Conservation (phyloP, 2,113 vertebrate genomes). For the Laticauda colubrina region DNA sequence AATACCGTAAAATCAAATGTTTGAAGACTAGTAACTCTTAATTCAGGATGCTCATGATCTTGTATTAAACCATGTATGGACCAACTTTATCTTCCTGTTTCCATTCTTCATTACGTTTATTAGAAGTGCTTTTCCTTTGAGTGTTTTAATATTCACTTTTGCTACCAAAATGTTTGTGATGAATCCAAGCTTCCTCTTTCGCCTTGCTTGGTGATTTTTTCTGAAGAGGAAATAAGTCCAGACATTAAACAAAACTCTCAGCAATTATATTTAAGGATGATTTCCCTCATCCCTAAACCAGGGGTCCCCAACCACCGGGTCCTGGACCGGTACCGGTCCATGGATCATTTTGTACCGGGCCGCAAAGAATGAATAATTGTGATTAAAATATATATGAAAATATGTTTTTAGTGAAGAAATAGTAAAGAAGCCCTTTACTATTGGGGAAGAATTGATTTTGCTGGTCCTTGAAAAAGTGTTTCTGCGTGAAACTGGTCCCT, state of each 20-base stretch:
- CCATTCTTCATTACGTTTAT: not conserved
- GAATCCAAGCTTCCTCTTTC: not conserved
- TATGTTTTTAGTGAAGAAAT: no score
- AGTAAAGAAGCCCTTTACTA: no score
- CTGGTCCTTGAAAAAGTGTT: no score
- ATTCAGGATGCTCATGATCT: not conserved
- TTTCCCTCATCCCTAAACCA: not conserved
- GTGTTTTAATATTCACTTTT: not conserved
- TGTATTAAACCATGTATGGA: not conserved
- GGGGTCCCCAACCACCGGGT: no score
- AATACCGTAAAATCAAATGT: not conserved
- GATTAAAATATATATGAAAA: no score
- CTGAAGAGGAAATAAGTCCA: not conserved
- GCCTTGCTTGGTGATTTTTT: not conserved
- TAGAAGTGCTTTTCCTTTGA: not conserved
- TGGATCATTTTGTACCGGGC: no score
- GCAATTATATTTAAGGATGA: not conserved
- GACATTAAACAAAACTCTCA: not conserved
- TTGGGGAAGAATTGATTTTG: no score
- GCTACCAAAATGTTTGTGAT: not conserved
- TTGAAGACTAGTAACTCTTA: not conserved
- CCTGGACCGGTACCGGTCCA: no score
- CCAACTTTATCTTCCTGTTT: not conserved
- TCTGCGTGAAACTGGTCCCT: no score
- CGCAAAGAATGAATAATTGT: no score